phyloP scores from a whole-genome alignment of 2,113 vertebrate genomes.

The Brachionichthys hirsutus region DNA sequence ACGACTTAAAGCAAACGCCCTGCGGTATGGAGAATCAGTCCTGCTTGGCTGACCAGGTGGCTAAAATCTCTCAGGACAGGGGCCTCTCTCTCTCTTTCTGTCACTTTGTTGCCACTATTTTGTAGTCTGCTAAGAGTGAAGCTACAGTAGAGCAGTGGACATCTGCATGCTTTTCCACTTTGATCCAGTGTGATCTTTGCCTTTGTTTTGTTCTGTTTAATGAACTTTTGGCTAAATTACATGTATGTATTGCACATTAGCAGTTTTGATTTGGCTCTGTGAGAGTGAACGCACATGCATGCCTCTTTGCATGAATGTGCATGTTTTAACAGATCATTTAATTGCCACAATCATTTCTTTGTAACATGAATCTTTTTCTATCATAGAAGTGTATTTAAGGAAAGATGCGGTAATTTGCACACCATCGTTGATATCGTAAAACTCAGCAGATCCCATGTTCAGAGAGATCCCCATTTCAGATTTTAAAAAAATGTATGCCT shows the following conservation, averaged over 20 bases:
- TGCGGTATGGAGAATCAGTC: slow-evolving; percentile 50
- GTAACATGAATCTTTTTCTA: slow-evolving; percentile 40
- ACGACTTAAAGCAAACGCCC: slow-evolving; percentile 54
- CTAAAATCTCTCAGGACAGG: slow-evolving; percentile 69
- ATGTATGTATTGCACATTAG: slow-evolving; percentile 57
- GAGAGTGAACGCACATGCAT: slow-evolving; percentile 46
- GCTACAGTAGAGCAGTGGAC: slow-evolving; percentile 76
- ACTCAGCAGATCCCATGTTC: slow-evolving; percentile 34
- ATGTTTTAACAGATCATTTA: slow-evolving; percentile 61
- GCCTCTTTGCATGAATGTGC: slow-evolving; percentile 47
- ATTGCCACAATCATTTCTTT: slow-evolving; percentile 55
- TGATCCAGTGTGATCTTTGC: slow-evolving; percentile 63
- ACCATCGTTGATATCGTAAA: slow-evolving; percentile 25
- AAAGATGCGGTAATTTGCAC: slow-evolving; percentile 22
- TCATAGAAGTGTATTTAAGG: slow-evolving; percentile 44
- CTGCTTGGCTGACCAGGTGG: slow-evolving; percentile 55
- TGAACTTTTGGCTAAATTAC: slow-evolving; percentile 58
- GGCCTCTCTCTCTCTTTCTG: slow-evolving; percentile 45
- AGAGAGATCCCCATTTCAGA: slow-evolving; percentile 14
- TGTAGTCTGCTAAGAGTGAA: slow-evolving; percentile 76
- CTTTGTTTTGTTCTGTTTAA: slow-evolving; percentile 59
- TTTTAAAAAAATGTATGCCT: slow-evolving; percentile 23
- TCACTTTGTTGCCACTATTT: slow-evolving; percentile 41
- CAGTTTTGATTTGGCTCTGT: slow-evolving; percentile 52
- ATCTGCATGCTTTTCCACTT: slow-evolving; percentile 72